These are phyloP conservation scores for Agelas oroides DNA, from an alignment of 37 sponge, comb jelly and placozoan species.

Conservation along the genomic window DNA sequence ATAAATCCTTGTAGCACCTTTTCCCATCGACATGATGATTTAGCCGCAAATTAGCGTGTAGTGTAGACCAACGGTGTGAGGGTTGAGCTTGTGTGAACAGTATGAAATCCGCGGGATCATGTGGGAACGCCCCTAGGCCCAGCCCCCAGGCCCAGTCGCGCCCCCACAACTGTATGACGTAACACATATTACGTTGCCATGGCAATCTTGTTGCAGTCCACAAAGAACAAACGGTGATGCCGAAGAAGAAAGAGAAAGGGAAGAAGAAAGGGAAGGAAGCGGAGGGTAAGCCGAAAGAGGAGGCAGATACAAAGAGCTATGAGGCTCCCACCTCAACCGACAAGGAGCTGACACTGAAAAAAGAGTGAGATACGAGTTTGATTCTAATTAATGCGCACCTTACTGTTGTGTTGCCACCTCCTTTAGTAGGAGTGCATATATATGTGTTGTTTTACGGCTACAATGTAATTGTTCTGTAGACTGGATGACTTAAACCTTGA, in stretches of 20 bases:
- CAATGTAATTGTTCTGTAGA: conserved; percentile 19
- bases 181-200: conserved; percentile 2
- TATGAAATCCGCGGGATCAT: no score
- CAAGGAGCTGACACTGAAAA: conserved; percentile 46
- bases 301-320: neutral
- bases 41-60: no score
- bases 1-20: neutral
- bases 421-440: no score
- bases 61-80: no score
- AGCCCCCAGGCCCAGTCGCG: no score
- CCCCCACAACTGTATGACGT: no score
- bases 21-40: no score
- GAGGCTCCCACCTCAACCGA: conserved; percentile 40
- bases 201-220: no score
- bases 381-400: neutral
- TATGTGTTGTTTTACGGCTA: no score
- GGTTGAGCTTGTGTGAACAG: no score
- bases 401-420: neutral
- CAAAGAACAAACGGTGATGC: conserved; percentile 29
- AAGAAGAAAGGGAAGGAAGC: conserved; percentile 31
- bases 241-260: conserved; percentile 41
- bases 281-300: neutral
- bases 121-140: no score
- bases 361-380: conserved; percentile 60
- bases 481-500: conserved; percentile 61